phyloP scores from a whole-genome alignment of 2,113 vertebrate genomes.

The Carettochelys insculpta region DNA sequence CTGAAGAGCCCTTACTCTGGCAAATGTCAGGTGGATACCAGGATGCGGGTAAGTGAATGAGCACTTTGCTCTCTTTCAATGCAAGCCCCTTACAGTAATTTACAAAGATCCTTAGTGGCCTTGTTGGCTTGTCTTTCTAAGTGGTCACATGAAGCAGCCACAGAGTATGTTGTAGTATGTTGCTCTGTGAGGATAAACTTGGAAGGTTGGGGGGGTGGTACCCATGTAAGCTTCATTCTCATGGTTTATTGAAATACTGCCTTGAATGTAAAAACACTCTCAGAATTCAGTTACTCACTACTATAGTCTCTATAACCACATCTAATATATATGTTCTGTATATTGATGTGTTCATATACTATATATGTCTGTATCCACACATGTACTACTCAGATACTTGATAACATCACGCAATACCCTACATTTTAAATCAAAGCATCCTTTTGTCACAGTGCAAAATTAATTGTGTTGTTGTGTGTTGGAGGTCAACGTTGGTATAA shows the following conservation, averaged over 20 bases:
- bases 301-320: neutral
- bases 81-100: neutral
- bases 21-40: neutral
- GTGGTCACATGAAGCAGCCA: fast-evolving
- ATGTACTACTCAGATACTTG: conserved; percentile 15
- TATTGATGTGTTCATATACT: neutral
- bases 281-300: neutral
- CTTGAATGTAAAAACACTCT: neutral
- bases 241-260: neutral
- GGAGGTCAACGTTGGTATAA: conserved; percentile 77
- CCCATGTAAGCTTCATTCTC: neutral
- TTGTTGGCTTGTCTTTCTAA: too few relatives aligned
- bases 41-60: neutral
- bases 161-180: fast-evolving
- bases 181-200: neutral
- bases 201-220: neutral
- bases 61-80: neutral
- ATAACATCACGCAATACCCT: neutral
- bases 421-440: conserved; percentile 66
- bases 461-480: conserved; percentile 72
- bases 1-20: neutral
- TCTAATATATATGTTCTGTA: neutral
- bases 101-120: neutral
- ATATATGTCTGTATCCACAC: neutral
- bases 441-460: conserved; percentile 69